phyloP scores from a whole-genome alignment of 2,113 vertebrate species.

The Aleadryas rufinucha region DNA sequence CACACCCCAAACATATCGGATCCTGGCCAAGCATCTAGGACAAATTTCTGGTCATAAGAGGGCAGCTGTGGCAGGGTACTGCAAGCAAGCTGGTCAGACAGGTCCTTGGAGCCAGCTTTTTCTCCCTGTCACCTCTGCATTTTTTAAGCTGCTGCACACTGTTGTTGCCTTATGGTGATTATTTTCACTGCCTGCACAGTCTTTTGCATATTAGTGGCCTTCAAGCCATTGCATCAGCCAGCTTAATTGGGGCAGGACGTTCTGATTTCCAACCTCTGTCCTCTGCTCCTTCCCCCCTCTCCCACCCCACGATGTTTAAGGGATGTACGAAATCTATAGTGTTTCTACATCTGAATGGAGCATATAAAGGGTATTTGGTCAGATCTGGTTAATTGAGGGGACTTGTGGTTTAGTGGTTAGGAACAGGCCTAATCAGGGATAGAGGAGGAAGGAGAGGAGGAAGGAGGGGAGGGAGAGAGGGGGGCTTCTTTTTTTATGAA shows the following conservation, averaged over 20 bases:
- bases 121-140: background rate
- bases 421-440: conserved; percentile 35
- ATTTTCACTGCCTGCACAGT: background rate
- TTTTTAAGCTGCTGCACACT: background rate
- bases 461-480: background rate
- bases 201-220: background rate
- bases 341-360: conserved; percentile 58
- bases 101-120: background rate
- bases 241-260: conserved; percentile 27
- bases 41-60: background rate
- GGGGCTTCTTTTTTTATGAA: conserved; percentile 71
- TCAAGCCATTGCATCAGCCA: background rate
- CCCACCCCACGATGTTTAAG: background rate
- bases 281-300: background rate
- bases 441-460: background rate
- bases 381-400: conserved; percentile 66
- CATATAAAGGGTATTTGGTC: conserved; percentile 59
- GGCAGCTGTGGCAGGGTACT: background rate
- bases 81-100: background rate
- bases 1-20: rapidly evolving
- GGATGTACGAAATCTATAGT: conserved; percentile 21
- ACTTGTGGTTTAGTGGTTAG: conserved; percentile 59
- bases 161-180: conserved; percentile 9
- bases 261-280: conserved; percentile 38
- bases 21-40: background rate